Conservation (phyloP, 1,140 invertebrate species). For the Drosophila quadrilineata region DNA sequence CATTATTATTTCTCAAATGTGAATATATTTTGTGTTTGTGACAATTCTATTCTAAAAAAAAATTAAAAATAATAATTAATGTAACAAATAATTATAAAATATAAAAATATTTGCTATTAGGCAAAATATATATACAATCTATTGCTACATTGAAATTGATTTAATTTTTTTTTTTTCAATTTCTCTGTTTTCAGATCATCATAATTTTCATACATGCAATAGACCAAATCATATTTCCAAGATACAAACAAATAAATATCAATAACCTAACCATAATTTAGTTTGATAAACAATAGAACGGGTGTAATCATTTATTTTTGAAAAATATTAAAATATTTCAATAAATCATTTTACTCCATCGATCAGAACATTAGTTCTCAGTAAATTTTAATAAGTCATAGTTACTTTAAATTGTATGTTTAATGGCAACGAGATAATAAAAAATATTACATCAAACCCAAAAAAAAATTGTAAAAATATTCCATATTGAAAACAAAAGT, state of each 20-base stretch:
- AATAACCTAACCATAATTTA: conserved; percentile 66
- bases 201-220: conserved; percentile 77
- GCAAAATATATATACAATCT: not conserved
- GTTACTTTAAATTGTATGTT: too few species aligned
- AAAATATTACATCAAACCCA: not conserved
- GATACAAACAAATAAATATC: conserved; percentile 27
- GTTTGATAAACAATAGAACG: conserved; percentile 73
- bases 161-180: conserved; percentile 6
- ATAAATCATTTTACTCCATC: too few species aligned
- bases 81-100: not conserved
- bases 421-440: conserved; percentile 6
- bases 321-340: too few species aligned
- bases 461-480: conserved; percentile 20
- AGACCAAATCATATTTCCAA: conserved; percentile 70
- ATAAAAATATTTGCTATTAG: not conserved
- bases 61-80: conserved; percentile 1
- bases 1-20: conserved; percentile 75
- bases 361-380: too few species aligned
- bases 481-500: conserved; percentile 73
- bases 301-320: too few species aligned
- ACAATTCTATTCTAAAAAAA: too few species aligned
- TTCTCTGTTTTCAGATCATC: conserved; percentile 70
- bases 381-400: too few species aligned
- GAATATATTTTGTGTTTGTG: conserved; percentile 47
- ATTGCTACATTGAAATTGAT: not conserved